Conservation (phyloP, 2,888 invertebrate genomes). For the Cryptocheilus praepositus region DNA sequence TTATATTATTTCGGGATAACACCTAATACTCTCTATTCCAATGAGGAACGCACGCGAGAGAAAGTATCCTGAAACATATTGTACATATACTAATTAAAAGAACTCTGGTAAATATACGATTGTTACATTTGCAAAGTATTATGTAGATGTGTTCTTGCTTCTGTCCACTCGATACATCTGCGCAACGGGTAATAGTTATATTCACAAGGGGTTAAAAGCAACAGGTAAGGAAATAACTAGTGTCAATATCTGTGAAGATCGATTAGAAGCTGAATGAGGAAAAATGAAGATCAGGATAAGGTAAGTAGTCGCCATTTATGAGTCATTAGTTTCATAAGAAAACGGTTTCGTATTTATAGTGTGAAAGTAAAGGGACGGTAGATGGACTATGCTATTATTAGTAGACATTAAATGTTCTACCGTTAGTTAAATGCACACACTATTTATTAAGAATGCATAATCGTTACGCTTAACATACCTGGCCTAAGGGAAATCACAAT, state of each 20-base stretch:
- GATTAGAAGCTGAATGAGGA: too few species aligned
- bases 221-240: too few species aligned
- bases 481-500: slow-evolving; percentile 72
- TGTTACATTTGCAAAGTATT: slow-evolving; percentile 66
- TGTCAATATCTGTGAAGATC: too few species aligned
- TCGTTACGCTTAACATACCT: slow-evolving; percentile 71
- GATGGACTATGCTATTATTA: too few species aligned
- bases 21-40: slow-evolving; percentile 7
- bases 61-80: slow-evolving; percentile 34
- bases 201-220: too few species aligned
- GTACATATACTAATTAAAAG: slow-evolving; percentile 52
- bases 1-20: too few species aligned
- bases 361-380: too few species aligned
- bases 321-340: too few species aligned
- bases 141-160: slow-evolving; percentile 25
- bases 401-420: background rate
- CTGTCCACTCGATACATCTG: background rate
- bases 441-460: slow-evolving; percentile 74
- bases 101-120: slow-evolving; percentile 65
- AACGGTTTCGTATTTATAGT: too few species aligned
- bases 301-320: too few species aligned
- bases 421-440: slow-evolving; percentile 69
- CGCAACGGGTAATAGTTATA: too few species aligned
- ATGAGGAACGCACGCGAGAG: slow-evolving; percentile 19
- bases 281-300: too few species aligned